These are phyloP conservation scores for Brachystomella parvula DNA, from an alignment of 1,140 invertebrate species.

Conservation along the genomic window DNA sequence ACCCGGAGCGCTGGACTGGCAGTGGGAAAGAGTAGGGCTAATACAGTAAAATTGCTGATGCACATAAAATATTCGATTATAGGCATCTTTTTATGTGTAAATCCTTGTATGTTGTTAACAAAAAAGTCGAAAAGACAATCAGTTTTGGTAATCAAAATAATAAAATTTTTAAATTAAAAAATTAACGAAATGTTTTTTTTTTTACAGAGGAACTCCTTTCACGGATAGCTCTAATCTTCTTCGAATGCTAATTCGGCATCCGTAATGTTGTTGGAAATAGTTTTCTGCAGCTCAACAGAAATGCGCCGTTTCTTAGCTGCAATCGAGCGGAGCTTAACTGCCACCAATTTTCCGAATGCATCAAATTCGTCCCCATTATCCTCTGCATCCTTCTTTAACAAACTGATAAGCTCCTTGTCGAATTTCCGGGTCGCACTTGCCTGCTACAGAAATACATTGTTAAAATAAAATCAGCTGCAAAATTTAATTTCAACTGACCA, in stretches of 20 bases:
- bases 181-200: not conserved
- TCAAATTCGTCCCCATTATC: not conserved
- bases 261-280: not conserved
- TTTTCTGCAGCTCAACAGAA: no score
- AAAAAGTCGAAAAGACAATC: not conserved
- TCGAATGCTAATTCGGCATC: not conserved
- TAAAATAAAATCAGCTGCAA: not conserved
- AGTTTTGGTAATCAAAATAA: not conserved
- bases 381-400: not conserved
- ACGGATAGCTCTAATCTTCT: no score
- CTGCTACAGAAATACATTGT: no score
- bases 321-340: not conserved
- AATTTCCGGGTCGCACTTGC: not conserved
- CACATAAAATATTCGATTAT: not conserved
- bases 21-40: not conserved
- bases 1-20: not conserved
- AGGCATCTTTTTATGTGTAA: not conserved
- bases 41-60: not conserved
- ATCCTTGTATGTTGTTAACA: not conserved
- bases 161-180: not conserved
- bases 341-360: not conserved
- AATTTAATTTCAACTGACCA: not conserved
- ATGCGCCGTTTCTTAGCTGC: not conserved
- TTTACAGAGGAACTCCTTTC: no score
- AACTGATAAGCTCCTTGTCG: not conserved